These are phyloP conservation scores for Scaptomyza reducta DNA, from an alignment of 2,888 invertebrate species.

Conservation along the genomic window DNA sequence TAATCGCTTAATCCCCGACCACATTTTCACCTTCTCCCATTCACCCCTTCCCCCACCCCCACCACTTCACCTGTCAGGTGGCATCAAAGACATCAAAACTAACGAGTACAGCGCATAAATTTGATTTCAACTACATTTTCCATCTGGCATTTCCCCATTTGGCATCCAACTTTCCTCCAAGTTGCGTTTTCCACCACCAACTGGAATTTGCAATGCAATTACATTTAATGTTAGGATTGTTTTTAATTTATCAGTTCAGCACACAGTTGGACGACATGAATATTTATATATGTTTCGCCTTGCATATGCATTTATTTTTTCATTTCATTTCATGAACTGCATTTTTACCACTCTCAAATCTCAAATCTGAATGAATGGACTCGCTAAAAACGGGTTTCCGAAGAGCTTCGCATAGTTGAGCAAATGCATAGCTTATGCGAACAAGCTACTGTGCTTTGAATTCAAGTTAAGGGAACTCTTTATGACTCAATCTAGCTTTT, in stretches of 20 bases:
- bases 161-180: slow-evolving; percentile 55
- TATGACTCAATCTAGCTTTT: slow-evolving; percentile 3
- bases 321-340: slow-evolving; percentile 37
- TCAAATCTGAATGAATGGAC: slow-evolving; percentile 37
- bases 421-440: slow-evolving; percentile 31
- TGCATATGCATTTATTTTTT: slow-evolving; percentile 22
- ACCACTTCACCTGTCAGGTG: slow-evolving; percentile 53
- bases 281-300: slow-evolving; percentile 47
- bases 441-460: slow-evolving; percentile 53
- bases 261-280: slow-evolving; percentile 68
- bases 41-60: background rate
- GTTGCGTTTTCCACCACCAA: slow-evolving; percentile 39
- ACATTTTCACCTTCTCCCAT: background rate
- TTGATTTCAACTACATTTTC: slow-evolving; percentile 29
- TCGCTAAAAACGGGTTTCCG: slow-evolving; percentile 28
- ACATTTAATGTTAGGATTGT: slow-evolving; percentile 56
- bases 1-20: slow-evolving; percentile 25
- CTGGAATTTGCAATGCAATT: slow-evolving; percentile 73
- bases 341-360: slow-evolving; percentile 42
- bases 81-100: slow-evolving; percentile 76
- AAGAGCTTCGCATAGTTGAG: slow-evolving; percentile 24
- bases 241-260: slow-evolving; percentile 76
- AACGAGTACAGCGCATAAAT: slow-evolving; percentile 75
- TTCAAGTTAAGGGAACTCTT: slow-evolving; percentile 10
- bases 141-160: slow-evolving; percentile 33